phyloP scores from a whole-genome alignment of 2,113 vertebrate genomes.

The Macaca nemestrina region DNA sequence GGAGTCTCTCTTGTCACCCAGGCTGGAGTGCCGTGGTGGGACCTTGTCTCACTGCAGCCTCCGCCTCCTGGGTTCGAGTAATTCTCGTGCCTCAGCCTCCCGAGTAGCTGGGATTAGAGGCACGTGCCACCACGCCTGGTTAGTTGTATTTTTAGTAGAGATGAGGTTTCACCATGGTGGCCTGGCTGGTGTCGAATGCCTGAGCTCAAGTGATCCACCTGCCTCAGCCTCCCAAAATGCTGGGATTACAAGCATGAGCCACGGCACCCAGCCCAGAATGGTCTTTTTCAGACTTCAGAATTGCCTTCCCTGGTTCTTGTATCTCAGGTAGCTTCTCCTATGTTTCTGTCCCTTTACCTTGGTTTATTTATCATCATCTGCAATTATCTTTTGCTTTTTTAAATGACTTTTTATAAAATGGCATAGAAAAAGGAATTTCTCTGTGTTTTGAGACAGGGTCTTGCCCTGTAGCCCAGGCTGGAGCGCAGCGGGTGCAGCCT shows the following conservation, averaged over 20 bases:
- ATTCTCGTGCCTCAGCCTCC: too few species aligned
- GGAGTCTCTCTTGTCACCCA: too few species aligned
- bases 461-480: not conserved
- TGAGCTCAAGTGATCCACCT: too few species aligned
- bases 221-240: too few species aligned
- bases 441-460: not conserved
- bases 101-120: too few species aligned
- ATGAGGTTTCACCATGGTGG: too few species aligned
- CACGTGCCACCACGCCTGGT: fast-evolving
- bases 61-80: too few species aligned
- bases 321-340: not conserved
- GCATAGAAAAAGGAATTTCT: not conserved
- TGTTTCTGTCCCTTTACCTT: not conserved
- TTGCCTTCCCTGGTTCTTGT: not conserved
- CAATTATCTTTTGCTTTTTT: not conserved
- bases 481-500: not conserved
- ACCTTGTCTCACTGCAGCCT: too few species aligned
- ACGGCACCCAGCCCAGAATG: not conserved
- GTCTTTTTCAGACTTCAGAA: not conserved
- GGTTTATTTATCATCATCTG: not conserved
- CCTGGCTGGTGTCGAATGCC: too few species aligned
- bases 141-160: too few species aligned
- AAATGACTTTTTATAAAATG: not conserved
- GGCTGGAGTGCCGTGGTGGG: too few species aligned
- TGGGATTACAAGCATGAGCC: too few species aligned